phyloP scores from a whole-genome alignment of 2,113 vertebrate species.

The Nipponia nippon region DNA sequence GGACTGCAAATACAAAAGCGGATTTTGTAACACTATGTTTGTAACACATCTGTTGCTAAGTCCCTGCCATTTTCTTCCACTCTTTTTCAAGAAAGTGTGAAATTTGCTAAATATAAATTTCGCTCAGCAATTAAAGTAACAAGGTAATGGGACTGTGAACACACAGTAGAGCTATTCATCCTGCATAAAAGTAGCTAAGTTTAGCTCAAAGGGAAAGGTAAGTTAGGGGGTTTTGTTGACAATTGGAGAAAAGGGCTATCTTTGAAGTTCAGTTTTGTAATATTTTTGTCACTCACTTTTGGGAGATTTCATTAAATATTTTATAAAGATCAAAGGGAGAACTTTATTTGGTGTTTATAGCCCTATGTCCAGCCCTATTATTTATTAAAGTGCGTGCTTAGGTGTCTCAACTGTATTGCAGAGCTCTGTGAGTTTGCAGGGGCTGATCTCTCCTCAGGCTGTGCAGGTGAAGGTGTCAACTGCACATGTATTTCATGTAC shows the following conservation, averaged over 20 bases:
- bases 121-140: neutral
- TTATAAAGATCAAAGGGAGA: slow-evolving; percentile 9
- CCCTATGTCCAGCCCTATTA: neutral
- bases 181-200: neutral
- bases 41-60: neutral
- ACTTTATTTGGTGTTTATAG: neutral
- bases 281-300: neutral
- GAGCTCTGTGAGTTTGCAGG: neutral
- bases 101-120: neutral
- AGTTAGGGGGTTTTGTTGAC: neutral
- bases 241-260: neutral
- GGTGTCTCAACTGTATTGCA: neutral
- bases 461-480: neutral
- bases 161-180: neutral
- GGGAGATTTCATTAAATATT: neutral
- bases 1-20: neutral
- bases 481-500: neutral
- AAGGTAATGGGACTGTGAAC: neutral
- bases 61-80: neutral
- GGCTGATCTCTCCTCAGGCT: neutral
- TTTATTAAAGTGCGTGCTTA: neutral
- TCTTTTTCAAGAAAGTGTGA: neutral
- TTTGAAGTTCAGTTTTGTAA: slow-evolving; percentile 25
- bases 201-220: neutral
- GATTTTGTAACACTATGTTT: neutral